Conservation (phyloP, 2,888 invertebrate genomes). For the Acanthacorydalis orientalis region DNA sequence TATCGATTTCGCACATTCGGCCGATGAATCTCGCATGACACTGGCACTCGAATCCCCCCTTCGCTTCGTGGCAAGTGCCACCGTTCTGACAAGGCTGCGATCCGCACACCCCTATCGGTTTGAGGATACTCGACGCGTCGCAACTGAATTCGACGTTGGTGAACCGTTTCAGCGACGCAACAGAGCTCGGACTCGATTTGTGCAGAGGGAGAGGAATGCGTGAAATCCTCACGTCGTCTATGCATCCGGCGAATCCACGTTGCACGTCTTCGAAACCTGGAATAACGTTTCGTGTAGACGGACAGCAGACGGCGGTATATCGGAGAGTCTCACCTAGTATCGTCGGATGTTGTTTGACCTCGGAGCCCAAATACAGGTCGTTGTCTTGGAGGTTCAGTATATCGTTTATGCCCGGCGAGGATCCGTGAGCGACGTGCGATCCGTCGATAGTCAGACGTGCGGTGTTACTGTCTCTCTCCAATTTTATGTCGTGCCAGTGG, state of each 20-base stretch:
- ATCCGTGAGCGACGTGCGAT: conserved; percentile 51
- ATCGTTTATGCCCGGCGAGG: conserved; percentile 64
- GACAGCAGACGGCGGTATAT: conserved; percentile 65
- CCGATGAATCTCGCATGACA: conserved; percentile 69
- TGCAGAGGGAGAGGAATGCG: conserved; percentile 58
- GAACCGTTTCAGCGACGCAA: conserved; percentile 45
- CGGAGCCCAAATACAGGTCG: conserved; percentile 71
- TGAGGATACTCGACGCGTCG: conserved; percentile 36
- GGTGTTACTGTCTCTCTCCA: conserved; percentile 67
- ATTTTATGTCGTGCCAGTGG: conserved; percentile 62
- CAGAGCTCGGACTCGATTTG: conserved; percentile 44
- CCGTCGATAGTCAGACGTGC: conserved; percentile 67
- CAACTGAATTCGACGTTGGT: conserved; percentile 57
- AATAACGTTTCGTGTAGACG: no score
- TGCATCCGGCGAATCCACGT: conserved; percentile 79
- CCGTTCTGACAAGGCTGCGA: conserved; percentile 66
- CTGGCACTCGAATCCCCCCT: conserved; percentile 52
- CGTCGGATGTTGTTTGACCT: conserved; percentile 58
- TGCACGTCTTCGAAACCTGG: conserved; percentile 56
- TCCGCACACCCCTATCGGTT: conserved; percentile 50
- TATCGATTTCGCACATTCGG: conserved; percentile 65
- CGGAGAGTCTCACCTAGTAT: conserved; percentile 30
- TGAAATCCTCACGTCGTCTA: conserved; percentile 71
- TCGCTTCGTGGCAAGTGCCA: conserved; percentile 45
- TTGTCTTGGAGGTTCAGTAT: conserved; percentile 73